Evolutionary conservation across 2,888 invertebrate species (phyloP), one percentile per base, ranked within the genome.

Genomic region (Ectemnius cavifrons): DNA sequence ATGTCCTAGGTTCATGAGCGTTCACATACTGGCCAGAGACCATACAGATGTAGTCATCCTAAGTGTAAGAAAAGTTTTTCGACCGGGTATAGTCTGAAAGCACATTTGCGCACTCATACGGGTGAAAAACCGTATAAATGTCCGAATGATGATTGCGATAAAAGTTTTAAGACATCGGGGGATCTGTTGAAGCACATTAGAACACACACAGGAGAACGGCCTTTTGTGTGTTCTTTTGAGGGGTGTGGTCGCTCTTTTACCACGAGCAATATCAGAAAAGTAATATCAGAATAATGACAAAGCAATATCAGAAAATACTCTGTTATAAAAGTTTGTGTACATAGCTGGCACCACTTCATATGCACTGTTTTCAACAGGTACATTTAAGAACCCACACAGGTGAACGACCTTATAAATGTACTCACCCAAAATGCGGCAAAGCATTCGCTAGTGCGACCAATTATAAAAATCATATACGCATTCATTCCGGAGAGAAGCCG

Each of bases 331-430:
- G n/a, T 16, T n/a, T 37, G 45, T 4, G n/a, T 37, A 28, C 16
- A 1, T 37, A 14, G n/a, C n/a, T n/a, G n/a, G 23, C 18, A 18
- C 3, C 37, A 6, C 11, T 11, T 37, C 8, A 37, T 37, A 37
- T 3, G 3, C n/a, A 6, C 2, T 46, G 20, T n/a, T 6, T 13
- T 16, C 65, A 52, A 37, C 37, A 88, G 88, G 92, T 93, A 61
- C 95, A 95, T 84, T 92, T 94, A 52, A 90, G 95, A 59, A 94
- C 94, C 0, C 94, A 95, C 86, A 94, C 94, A 0, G 94, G 94
- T 0, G 94, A 94, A 88, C 89, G 94, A 20, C 94, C 94, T 0
- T 95, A 94, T 85, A 91, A 92, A 45, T 95, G 95, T 84, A 91
- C 91, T 6, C 92, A 93, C 78, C 91, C 91, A 8, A 92, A 92